A percentile compares a stretch with the other conserved stretches of the same genome.
phyloP scores from a whole-genome alignment of 1,140 invertebrate genomes.

The Proctacanthus coquilletti region DNA sequence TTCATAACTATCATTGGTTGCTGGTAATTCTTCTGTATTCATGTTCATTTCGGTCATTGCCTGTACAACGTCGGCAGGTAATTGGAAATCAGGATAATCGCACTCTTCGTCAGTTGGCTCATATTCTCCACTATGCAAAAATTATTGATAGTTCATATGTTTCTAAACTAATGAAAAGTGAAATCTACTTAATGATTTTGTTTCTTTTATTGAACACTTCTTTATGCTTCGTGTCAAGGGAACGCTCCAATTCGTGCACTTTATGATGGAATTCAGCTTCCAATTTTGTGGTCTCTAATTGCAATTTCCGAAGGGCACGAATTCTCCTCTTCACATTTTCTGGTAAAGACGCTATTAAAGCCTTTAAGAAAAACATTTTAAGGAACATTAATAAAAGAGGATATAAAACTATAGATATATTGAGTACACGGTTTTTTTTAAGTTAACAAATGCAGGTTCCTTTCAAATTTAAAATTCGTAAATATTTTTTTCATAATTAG shows the following conservation, averaged over 20 bases:
- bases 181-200: conserved; percentile 19
- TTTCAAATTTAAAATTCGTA: too few species aligned
- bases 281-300: conserved; percentile 59
- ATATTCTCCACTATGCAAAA: conserved; percentile 34
- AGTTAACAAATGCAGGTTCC: too few species aligned
- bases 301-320: conserved; percentile 74
- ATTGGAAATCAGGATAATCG: conserved; percentile 49
- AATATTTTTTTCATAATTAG: too few species aligned
- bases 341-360: conserved; percentile 31
- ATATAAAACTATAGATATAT: too few species aligned
- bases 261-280: conserved; percentile 81
- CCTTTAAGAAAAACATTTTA: too few species aligned
- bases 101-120: conserved; percentile 72
- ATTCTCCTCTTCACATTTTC: conserved; percentile 58
- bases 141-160: neutral
- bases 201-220: conserved; percentile 22
- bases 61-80: conserved; percentile 26
- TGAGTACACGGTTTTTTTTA: too few species aligned
- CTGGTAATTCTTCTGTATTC: conserved; percentile 7
- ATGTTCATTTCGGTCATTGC: neutral
- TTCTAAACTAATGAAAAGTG: neutral
- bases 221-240: conserved; percentile 43
- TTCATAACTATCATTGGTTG: conserved; percentile 10
- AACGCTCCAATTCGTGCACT: conserved; percentile 71
- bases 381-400: too few species aligned